phyloP scores from a whole-genome alignment of 37 sponge, comb jelly and placozoan species.

The Spongilla lacustris region DNA sequence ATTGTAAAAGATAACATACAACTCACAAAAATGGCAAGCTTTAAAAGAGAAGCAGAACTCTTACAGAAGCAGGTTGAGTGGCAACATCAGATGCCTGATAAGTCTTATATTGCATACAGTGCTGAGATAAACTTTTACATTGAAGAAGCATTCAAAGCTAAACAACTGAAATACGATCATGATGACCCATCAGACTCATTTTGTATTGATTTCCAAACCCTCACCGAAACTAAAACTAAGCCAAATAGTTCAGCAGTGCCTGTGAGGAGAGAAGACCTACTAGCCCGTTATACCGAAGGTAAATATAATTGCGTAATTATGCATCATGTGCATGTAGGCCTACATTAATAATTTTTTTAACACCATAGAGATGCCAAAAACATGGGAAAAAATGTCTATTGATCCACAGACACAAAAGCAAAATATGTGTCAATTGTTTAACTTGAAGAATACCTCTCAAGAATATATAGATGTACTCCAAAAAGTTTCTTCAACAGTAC shows the following conservation, averaged over 20 bases:
- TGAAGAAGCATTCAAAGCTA: slow-evolving; percentile 39
- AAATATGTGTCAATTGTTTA: slow-evolving; percentile 14
- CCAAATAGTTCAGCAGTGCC: not conserved
- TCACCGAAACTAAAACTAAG: slow-evolving; percentile 13
- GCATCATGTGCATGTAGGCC: no score
- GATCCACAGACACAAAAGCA: slow-evolving; percentile 33
- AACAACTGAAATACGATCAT: slow-evolving; percentile 2
- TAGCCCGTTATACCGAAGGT: slow-evolving; percentile 15
- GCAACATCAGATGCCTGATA: slow-evolving; percentile 20
- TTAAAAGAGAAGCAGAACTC: slow-evolving; percentile 23
- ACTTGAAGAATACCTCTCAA: slow-evolving; percentile 12
- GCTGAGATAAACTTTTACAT: slow-evolving; percentile 29
- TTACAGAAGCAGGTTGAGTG: slow-evolving; percentile 37
- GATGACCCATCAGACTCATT: not conserved
- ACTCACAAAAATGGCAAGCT: not conserved
- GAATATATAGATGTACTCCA: slow-evolving; percentile 37
- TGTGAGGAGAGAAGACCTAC: slow-evolving; percentile 33
- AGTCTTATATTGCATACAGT: slow-evolving; percentile 24
- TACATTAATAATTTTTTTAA: not conserved
- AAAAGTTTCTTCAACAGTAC: slow-evolving; percentile 37
- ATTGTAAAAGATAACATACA: not conserved
- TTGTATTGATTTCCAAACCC: slow-evolving; percentile 32
- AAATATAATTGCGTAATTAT: not conserved
- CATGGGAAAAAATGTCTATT: slow-evolving; percentile 54
- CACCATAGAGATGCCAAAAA: not conserved